Percentiles rank a stretch among this genome's conserved stretches.
Evolutionary conservation across 1,140 invertebrate species (phyloP).

Genomic region (Brachionus rotundiformis): DNA sequence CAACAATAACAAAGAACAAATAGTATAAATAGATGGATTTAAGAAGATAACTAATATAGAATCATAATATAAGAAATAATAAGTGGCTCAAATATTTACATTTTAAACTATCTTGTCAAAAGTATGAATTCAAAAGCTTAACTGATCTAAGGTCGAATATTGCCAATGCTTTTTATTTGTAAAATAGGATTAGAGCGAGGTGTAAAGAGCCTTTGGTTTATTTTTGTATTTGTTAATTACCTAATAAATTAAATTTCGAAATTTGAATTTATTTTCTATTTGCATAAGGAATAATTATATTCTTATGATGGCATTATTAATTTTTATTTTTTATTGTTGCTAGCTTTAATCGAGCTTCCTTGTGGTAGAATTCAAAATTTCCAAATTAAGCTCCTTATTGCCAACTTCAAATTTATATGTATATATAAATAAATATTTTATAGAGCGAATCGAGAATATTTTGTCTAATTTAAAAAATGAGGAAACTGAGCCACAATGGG

Average conservation of each 20-base stretch:
- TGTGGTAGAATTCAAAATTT: background rate
- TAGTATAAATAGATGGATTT: background rate
- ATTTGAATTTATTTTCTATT: constrained; percentile 2
- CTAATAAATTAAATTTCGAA: constrained; percentile 17
- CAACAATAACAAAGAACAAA: background rate
- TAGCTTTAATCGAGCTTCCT: constrained; percentile 13
- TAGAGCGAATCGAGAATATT: background rate
- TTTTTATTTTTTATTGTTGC: constrained; percentile 11
- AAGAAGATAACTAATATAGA: background rate
- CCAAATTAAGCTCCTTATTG: background rate
- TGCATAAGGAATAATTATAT: constrained; percentile 2
- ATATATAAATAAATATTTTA: background rate
- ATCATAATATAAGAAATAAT: background rate
- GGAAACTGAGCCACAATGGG: background rate
- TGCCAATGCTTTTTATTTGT: background rate
- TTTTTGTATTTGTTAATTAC: constrained; percentile 19
- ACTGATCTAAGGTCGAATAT: background rate
- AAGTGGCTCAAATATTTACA: background rate
- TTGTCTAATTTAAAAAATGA: background rate
- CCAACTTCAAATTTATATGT: background rate
- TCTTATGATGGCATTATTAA: background rate
- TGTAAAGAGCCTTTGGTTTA: background rate
- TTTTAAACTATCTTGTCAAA: background rate
- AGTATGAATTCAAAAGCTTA: background rate
- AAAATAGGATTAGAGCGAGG: constrained; percentile 10